Evolutionary conservation across 2,113 vertebrate species (phyloP), one percentile per base, ranked within the genome.

Genomic region (Isurus oxyrinchus): DNA sequence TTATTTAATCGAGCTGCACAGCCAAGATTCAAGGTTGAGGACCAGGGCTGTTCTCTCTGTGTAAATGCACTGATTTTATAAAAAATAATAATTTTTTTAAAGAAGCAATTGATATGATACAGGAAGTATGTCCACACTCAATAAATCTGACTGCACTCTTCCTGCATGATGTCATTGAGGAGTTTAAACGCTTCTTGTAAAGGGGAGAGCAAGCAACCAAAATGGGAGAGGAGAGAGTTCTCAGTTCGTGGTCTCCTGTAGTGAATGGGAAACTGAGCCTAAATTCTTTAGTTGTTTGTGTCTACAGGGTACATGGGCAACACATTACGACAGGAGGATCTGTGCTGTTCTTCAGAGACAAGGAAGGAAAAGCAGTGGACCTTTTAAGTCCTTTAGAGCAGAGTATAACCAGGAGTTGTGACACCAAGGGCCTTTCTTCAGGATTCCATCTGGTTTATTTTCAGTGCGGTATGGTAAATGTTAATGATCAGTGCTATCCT

Each of bases 21-120:
- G 25, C 87, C 59, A 49, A 95, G 69, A 55, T 35, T 21, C 23
- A 94, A 35, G 67, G 11, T 69, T 76, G 94, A 67, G 67, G 94
- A 95, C 49, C 13, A 72, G 40, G 23, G 94, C 94, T 69, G 27
- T 63, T 67, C 40, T 95, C 67, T 53, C 67, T 31, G 44, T 95
- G 94, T 95, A 72, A 69, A 25, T 55, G 63, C 66, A 76, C 94
- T 76, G 94, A 61, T 94, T 94, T 94, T 95, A 95, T 69, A n/a
- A 49, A 69, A 95, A 40, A 88, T 25, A 10, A 57, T 44, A 11
- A 16, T 55, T 63, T 40, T 94, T 90, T 90, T 31, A 44, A 84
- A 72, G 49, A 72, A 72, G 44, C 66, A 49, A 69, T 69, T 72
- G 67, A 63, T 95, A 35, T 95, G 94, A 53, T 95, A 72, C 49